Percentiles rank a stretch among this genome's conserved stretches.
These are phyloP conservation scores for Temnothorax rugatulus DNA, from an alignment of 2,888 invertebrate genomes.

Conservation along the genomic window DNA sequence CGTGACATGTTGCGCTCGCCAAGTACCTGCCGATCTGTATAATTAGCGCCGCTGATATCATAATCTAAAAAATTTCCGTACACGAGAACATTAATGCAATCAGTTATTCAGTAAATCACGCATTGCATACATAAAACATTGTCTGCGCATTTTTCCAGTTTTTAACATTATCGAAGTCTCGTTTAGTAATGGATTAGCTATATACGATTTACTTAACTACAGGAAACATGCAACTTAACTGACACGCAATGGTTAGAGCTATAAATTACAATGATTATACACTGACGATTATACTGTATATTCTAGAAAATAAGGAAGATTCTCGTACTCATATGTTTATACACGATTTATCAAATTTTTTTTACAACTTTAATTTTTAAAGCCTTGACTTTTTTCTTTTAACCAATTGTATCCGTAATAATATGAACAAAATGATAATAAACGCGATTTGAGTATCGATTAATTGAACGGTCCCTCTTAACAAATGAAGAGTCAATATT, in stretches of 20 bases:
- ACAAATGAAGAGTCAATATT: neutral
- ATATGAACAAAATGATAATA: neutral
- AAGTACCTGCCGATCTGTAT: conserved; percentile 41
- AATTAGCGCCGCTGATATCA: conserved; percentile 48
- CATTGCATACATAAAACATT: neutral
- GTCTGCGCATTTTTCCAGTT: neutral
- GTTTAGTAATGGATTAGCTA: conserved; percentile 17
- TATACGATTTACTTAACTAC: conserved; percentile 14
- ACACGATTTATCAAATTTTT: neutral
- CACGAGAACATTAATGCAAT: conserved; percentile 25
- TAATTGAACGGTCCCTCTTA: neutral
- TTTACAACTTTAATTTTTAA: neutral
- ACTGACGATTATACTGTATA: neutral
- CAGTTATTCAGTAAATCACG: conserved; percentile 24
- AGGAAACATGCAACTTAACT: conserved; percentile 19
- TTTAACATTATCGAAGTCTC: neutral
- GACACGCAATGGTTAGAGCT: conserved; percentile 5
- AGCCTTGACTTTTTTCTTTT: neutral
- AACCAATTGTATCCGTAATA: neutral
- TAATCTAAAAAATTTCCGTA: conserved; percentile 39
- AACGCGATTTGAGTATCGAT: neutral
- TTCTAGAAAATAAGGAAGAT: neutral
- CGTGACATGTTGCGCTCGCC: conserved; percentile 48
- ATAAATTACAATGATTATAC: conserved; percentile 24
- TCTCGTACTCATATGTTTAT: neutral